Evolutionary conservation across 1,140 invertebrate species (phyloP).

Genomic region (Amyelois transitella): DNA sequence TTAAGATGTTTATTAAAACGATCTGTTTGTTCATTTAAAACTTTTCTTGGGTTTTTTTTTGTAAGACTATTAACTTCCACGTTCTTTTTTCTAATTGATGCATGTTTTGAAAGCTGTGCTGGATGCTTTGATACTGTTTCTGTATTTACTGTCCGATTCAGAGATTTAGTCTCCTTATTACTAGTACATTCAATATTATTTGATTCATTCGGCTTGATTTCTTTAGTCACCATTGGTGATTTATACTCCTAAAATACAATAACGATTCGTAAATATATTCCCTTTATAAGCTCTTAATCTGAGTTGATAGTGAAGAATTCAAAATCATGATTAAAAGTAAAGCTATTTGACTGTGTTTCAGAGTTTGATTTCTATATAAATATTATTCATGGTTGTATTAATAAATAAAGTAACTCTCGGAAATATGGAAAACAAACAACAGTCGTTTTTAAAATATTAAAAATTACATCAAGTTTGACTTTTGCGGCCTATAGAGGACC

Average conservation of each 20-base stretch:
- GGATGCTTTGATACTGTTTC: neutral
- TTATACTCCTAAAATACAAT: neutral
- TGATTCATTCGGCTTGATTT: neutral
- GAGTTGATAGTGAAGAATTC: too few species aligned
- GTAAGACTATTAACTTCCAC: neutral
- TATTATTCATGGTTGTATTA: too few species aligned
- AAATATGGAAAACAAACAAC: too few species aligned
- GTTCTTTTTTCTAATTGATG: conserved; percentile 1
- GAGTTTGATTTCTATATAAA: too few species aligned
- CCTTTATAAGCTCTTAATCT: too few species aligned
- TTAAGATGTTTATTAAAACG: conserved; percentile 13
- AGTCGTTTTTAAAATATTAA: too few species aligned
- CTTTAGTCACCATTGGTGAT: neutral
- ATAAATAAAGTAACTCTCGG: too few species aligned
- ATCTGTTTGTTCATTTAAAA: neutral
- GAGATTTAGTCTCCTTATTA: neutral
- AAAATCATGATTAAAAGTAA: too few species aligned
- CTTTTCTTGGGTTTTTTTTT: neutral
- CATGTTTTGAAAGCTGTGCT: neutral
- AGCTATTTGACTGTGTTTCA: too few species aligned
- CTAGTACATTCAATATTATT: neutral
- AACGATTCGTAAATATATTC: too few species aligned
- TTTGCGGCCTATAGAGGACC: too few species aligned
- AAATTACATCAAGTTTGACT: too few species aligned
- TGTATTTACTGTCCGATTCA: conserved; percentile 2